Conservation (phyloP, 2,113 vertebrate species). For the Taurulus bubalis region DNA sequence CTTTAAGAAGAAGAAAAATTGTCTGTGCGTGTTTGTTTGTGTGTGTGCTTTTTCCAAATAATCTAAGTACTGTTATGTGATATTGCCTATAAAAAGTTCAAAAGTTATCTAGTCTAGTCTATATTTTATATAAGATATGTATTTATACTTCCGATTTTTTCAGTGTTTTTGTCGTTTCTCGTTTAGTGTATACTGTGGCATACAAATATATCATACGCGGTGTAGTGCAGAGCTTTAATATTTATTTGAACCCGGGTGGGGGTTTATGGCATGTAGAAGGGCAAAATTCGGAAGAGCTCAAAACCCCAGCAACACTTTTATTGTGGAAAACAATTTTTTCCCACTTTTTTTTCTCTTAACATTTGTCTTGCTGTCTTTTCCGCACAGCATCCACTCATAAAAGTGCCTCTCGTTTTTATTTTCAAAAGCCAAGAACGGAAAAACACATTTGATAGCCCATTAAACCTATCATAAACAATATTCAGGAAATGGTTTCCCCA, state of each 20-base stretch:
- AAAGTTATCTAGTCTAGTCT: not conserved
- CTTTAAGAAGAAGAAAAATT: constrained; percentile 68
- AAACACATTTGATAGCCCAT: constrained; percentile 75
- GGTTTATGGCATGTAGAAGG: not conserved
- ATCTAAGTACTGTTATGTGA: not conserved
- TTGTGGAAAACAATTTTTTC: not conserved
- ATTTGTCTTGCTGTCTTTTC: constrained; percentile 36
- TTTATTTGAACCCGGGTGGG: not conserved
- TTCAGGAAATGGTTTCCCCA: constrained; percentile 57
- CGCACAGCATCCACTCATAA: constrained; percentile 18
- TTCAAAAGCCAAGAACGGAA: constrained; percentile 51
- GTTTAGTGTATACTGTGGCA: constrained; percentile 12
- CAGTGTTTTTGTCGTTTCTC: not conserved
- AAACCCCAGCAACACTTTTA: not conserved
- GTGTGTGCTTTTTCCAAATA: constrained; percentile 12
- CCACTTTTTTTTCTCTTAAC: constrained; percentile 5
- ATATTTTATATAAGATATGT: not conserved
- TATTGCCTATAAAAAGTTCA: not conserved
- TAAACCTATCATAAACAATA: constrained; percentile 76
- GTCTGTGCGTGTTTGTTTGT: constrained; percentile 28
- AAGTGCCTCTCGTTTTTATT: constrained; percentile 60
- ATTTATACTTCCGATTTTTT: not conserved
- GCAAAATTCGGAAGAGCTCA: not conserved
- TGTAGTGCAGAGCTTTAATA: not conserved
- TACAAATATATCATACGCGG: constrained; percentile 1